phyloP scores from a whole-genome alignment of 2,888 invertebrate species.

The Lingula anatina region DNA sequence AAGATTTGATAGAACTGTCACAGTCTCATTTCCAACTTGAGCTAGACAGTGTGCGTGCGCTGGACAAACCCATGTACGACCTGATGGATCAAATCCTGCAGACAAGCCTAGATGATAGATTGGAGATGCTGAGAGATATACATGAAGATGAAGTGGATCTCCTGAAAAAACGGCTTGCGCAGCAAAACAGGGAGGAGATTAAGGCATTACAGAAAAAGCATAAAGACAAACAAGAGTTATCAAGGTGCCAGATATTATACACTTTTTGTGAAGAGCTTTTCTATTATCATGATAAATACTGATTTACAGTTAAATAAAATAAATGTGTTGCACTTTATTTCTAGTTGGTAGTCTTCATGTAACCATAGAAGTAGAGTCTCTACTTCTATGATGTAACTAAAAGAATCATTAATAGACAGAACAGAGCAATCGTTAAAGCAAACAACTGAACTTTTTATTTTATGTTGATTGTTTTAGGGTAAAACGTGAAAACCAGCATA shows the following conservation, averaged over 20 bases:
- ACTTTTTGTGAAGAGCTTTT: too few relatives aligned
- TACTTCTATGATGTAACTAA: too few relatives aligned
- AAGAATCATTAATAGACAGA: too few relatives aligned
- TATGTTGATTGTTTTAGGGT: conserved; percentile 57
- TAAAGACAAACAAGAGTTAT: conserved; percentile 82
- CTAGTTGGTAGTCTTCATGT: too few relatives aligned
- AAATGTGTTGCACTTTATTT: too few relatives aligned
- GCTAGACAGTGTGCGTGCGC: conserved; percentile 74
- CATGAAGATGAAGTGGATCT: conserved; percentile 50
- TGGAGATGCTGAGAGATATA: conserved; percentile 54
- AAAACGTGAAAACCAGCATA: conserved; percentile 75
- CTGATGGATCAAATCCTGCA: conserved; percentile 26
- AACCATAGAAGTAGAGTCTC: too few relatives aligned
- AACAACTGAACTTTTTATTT: too few relatives aligned
- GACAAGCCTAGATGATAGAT: conserved; percentile 23
- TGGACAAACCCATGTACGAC: conserved; percentile 65
- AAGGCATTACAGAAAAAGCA: conserved; percentile 81
- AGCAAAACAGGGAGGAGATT: conserved; percentile 79
- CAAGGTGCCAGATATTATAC: conserved; percentile 55
- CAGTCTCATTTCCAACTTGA: conserved; percentile 67
- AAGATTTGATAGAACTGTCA: conserved; percentile 38
- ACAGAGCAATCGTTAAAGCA: too few relatives aligned
- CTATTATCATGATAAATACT: too few relatives aligned
- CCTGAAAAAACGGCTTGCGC: conserved; percentile 70
- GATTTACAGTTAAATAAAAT: too few relatives aligned